Conservation (phyloP, 2,797 vertebrate genomes). For the Pangasius krempfi region DNA sequence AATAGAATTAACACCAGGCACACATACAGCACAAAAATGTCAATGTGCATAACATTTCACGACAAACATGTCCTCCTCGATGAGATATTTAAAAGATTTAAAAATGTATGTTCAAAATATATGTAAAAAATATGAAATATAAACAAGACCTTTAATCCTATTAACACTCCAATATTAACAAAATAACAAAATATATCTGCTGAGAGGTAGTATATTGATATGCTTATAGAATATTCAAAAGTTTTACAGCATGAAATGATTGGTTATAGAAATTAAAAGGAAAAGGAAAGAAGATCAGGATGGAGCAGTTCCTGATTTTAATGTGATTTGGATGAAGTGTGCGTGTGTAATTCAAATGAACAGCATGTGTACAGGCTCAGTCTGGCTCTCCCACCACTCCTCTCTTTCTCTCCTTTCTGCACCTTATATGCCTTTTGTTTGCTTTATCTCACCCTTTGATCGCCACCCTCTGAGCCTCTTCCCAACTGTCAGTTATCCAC, state of each 20-base stretch:
- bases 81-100: neutral
- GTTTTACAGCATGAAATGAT: neutral
- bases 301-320: slow-evolving; percentile 29
- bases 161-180: neutral
- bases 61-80: neutral
- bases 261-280: neutral
- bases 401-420: slow-evolving; percentile 1
- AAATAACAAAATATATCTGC: neutral
- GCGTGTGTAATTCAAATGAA: slow-evolving; percentile 30
- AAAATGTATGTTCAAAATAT: neutral
- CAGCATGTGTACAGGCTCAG: slow-evolving; percentile 16
- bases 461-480: slow-evolving; percentile 39
- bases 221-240: neutral
- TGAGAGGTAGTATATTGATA: neutral
- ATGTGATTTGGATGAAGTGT: slow-evolving; percentile 43
- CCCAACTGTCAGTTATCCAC: slow-evolving; percentile 53
- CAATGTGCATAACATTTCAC: neutral
- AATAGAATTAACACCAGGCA: neutral
- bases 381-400: neutral
- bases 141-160: neutral
- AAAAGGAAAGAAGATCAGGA: slow-evolving; percentile 5
- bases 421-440: slow-evolving; percentile 50
- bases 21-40: neutral
- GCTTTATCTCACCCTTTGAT: slow-evolving; percentile 52
- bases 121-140: neutral